Evolutionary conservation across 1,140 invertebrate species (phyloP).

Genomic region (Eupeodes corollae): DNA sequence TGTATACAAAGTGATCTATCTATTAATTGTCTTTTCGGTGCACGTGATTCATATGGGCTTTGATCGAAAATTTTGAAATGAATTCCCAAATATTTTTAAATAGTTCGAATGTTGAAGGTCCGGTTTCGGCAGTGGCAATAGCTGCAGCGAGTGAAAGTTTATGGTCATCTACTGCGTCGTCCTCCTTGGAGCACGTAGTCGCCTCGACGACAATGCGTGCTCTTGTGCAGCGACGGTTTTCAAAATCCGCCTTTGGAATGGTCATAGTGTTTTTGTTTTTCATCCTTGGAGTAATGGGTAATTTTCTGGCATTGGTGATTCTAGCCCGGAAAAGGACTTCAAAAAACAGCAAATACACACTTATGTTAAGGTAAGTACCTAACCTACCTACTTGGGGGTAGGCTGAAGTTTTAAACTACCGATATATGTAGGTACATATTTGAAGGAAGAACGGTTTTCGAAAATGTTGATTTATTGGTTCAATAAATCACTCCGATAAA

Average conservation of each 20-base stretch:
- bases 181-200: constrained; percentile 2
- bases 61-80: too few relatives aligned
- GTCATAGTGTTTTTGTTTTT: constrained; percentile 18
- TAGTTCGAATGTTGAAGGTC: neutral
- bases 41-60: too few relatives aligned
- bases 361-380: constrained; percentile 52
- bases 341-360: constrained; percentile 64
- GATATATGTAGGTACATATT: too few relatives aligned
- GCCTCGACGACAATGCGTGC: neutral
- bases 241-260: constrained; percentile 16
- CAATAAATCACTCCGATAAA: too few relatives aligned
- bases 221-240: constrained; percentile 9
- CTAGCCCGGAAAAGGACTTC: constrained; percentile 44
- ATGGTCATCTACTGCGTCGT: constrained; percentile 6
- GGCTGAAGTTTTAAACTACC: too few relatives aligned
- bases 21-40: too few relatives aligned
- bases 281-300: constrained; percentile 28
- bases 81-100: too few relatives aligned
- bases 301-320: constrained; percentile 29
- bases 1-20: too few relatives aligned
- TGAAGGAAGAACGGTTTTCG: too few relatives aligned
- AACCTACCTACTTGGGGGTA: too few relatives aligned
- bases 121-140: neutral
- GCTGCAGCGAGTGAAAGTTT: neutral
- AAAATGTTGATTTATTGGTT: too few relatives aligned